Conservation (phyloP, 2,888 invertebrate genomes). For the Epsilonema sp. region DNA sequence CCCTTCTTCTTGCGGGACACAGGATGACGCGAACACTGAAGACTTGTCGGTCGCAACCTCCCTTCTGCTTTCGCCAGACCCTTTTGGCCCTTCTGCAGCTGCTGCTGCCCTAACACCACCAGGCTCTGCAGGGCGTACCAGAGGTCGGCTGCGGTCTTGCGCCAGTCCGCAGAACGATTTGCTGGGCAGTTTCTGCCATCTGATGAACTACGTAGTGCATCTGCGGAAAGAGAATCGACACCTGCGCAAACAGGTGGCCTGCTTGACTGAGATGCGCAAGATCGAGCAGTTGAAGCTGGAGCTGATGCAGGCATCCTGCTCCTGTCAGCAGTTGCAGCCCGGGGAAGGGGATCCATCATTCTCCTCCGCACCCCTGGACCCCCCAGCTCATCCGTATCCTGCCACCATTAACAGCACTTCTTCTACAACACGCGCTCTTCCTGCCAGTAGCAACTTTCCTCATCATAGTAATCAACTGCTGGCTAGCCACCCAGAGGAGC, state of each 20-base stretch:
- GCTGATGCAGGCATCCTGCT: background rate
- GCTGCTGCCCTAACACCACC: background rate
- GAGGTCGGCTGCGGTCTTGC: background rate
- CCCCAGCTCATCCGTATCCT: too few relatives aligned
- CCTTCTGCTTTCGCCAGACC: too few relatives aligned
- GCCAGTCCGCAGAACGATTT: conserved; percentile 2
- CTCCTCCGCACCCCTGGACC: too few relatives aligned
- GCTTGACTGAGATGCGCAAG: conserved; percentile 5
- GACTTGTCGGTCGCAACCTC: too few relatives aligned
- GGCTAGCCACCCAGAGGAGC: too few relatives aligned
- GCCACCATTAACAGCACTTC: too few relatives aligned
- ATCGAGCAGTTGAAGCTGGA: conserved; percentile 5
- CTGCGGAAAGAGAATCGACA: conserved; percentile 7
- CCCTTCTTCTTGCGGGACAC: too few relatives aligned
- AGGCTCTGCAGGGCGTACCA: background rate
- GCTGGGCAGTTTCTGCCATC: conserved; percentile 11
- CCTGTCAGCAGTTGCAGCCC: background rate
- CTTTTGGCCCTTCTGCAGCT: background rate
- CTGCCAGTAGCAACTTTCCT: too few relatives aligned
- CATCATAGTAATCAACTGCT: too few relatives aligned
- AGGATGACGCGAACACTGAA: too few relatives aligned
- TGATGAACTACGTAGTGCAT: conserved; percentile 4
- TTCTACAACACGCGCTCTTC: too few relatives aligned
- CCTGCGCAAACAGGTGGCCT: conserved; percentile 5
- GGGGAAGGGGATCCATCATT: background rate